phyloP scores from a whole-genome alignment of 2,113 vertebrate genomes.

The Typhlomys cinereus region DNA sequence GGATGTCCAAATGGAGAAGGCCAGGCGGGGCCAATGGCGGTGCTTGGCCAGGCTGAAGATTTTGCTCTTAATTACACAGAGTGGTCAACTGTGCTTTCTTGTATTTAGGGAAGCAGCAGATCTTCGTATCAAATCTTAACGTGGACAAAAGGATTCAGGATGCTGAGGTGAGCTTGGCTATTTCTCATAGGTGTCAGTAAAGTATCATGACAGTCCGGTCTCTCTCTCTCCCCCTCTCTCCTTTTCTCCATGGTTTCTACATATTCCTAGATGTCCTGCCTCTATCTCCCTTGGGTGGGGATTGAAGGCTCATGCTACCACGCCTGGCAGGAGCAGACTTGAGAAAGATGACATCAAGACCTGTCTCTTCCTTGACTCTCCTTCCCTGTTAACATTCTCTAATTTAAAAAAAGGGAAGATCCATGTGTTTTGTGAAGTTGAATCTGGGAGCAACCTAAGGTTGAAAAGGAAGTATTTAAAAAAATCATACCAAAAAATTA shows the following conservation, averaged over 20 bases:
- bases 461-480: neutral
- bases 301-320: no score
- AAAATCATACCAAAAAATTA: no score
- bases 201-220: neutral
- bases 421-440: neutral
- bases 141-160: neutral
- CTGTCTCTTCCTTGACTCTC: neutral
- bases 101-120: neutral
- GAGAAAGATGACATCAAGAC: neutral
- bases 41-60: neutral
- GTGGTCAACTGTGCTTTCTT: neutral
- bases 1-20: neutral
- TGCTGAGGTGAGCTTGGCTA: neutral
- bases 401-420: neutral
- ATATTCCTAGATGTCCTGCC: neutral
- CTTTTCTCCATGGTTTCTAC: neutral
- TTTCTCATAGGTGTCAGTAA: neutral
- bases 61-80: neutral
- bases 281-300: no score
- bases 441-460: neutral
- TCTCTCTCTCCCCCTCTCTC: neutral
- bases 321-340: neutral
- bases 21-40: neutral
- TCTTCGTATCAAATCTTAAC: neutral
- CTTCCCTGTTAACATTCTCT: neutral